Percentiles rank a stretch among this genome's conserved stretches.
Conservation (phyloP, 2,797 vertebrate species). For the Naso thynnoides region DNA sequence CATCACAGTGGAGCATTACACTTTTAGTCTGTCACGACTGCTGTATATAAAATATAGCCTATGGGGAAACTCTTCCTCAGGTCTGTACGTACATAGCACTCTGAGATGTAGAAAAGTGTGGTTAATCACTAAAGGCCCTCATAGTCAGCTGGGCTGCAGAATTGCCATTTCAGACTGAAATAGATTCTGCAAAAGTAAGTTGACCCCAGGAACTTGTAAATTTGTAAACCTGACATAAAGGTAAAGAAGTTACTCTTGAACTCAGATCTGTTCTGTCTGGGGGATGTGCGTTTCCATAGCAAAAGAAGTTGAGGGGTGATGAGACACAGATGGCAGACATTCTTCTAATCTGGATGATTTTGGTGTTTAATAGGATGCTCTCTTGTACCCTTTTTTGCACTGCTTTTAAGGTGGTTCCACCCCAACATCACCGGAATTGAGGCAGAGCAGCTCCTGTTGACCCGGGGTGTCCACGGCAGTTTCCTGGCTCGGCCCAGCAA, state of each 20-base stretch:
- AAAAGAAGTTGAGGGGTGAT: not conserved
- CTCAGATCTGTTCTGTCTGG: not conserved
- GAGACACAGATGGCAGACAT: not conserved
- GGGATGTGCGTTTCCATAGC: not conserved
- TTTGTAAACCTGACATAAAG: not conserved
- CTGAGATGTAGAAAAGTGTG: slow-evolving; percentile 4
- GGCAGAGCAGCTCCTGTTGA: slow-evolving; percentile 91
- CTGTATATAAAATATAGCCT: not conserved
- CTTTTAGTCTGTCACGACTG: not conserved
- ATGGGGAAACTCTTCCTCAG: not conserved
- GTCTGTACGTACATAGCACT: slow-evolving; percentile 3
- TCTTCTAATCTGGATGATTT: not conserved
- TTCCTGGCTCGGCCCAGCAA: slow-evolving; percentile 93
- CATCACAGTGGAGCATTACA: no score
- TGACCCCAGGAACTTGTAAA: not conserved
- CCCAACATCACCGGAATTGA: slow-evolving; percentile 91
- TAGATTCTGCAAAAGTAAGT: not conserved
- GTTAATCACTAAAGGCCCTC: not conserved
- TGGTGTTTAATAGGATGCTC: not conserved
- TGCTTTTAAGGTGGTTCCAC: slow-evolving; percentile 89
- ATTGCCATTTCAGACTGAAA: not conserved
- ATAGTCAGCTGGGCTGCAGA: not conserved
- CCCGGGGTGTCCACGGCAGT: slow-evolving; percentile 90
- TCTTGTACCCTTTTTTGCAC: not conserved
- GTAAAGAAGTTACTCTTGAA: not conserved